Evolutionary conservation across 2,888 invertebrate species (phyloP).

Genomic region (Pristionchus fissidentatus): DNA sequence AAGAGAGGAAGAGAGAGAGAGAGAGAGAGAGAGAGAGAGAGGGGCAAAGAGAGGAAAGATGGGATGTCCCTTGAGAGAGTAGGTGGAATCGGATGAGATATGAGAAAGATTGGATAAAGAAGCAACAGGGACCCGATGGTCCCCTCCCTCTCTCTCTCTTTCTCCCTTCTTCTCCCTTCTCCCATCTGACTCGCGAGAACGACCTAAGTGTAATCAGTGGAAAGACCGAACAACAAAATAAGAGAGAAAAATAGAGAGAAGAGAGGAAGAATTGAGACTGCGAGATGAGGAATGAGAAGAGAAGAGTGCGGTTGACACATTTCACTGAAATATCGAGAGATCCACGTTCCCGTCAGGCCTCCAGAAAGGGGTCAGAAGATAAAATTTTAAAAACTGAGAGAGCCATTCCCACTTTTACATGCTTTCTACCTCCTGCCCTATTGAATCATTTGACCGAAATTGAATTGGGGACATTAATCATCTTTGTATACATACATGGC

Average conservation of each 20-base stretch:
- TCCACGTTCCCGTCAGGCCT: no score
- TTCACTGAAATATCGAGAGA: no score
- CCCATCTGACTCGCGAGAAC: constrained; percentile 1
- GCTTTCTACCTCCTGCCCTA: no score
- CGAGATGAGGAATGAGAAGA: background rate
- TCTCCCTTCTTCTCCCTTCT: no score
- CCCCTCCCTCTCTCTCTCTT: background rate
- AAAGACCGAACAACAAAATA: constrained; percentile 38
- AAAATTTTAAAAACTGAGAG: no score
- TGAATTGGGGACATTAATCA: no score
- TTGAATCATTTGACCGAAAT: no score
- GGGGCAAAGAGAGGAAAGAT: background rate
- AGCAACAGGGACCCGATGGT: no score
- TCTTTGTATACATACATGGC: no score
- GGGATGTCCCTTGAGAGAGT: background rate
- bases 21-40: constrained; percentile 7
- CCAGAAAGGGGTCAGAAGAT: no score
- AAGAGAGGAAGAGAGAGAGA: constrained; percentile 22
- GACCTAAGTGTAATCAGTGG: constrained; percentile 24
- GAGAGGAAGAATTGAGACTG: background rate
- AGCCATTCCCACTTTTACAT: no score
- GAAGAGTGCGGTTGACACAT: no score
- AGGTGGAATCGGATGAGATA: background rate
- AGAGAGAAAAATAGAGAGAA: background rate
- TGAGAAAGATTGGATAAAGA: background rate